phyloP scores from a whole-genome alignment of 2,113 vertebrate genomes.

The Cryptomyrus ogoouensis region DNA sequence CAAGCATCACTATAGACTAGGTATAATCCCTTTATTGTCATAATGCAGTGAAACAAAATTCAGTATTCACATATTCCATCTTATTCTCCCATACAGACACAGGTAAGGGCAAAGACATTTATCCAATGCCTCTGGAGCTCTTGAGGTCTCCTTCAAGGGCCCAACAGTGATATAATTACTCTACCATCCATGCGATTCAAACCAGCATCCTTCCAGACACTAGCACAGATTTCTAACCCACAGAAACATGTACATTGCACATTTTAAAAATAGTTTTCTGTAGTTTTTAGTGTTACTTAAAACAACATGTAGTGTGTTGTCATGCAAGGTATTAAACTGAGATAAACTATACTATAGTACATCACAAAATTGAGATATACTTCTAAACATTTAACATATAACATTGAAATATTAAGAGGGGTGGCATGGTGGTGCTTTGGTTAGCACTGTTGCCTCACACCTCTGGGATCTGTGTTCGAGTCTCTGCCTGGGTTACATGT shows the following conservation, averaged over 20 bases:
- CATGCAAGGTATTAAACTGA: neutral
- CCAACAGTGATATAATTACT: neutral
- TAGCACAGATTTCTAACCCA: neutral
- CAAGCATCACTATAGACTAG: neutral
- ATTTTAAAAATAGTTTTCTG: neutral
- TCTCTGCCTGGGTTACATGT: too few relatives aligned
- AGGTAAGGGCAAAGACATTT: neutral
- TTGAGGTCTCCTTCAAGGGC: neutral
- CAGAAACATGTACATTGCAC: neutral
- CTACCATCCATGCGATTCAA: neutral
- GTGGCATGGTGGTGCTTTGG: too few relatives aligned
- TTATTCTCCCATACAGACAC: neutral
- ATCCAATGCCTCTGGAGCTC: neutral
- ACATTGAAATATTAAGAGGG: neutral
- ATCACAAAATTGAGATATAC: neutral
- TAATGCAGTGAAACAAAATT: neutral
- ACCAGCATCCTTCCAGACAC: neutral
- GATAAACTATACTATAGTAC: neutral
- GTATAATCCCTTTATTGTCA: neutral
- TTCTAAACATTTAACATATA: neutral
- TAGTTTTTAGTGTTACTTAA: neutral
- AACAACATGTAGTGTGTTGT: neutral
- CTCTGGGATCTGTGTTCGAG: too few relatives aligned
- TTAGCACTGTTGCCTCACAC: too few relatives aligned
- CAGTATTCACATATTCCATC: neutral